Evolutionary conservation across 2,797 vertebrate genomes (phyloP), one percentile per base, ranked within the genome.

Genomic region (Acestrorhynchus altus): DNA sequence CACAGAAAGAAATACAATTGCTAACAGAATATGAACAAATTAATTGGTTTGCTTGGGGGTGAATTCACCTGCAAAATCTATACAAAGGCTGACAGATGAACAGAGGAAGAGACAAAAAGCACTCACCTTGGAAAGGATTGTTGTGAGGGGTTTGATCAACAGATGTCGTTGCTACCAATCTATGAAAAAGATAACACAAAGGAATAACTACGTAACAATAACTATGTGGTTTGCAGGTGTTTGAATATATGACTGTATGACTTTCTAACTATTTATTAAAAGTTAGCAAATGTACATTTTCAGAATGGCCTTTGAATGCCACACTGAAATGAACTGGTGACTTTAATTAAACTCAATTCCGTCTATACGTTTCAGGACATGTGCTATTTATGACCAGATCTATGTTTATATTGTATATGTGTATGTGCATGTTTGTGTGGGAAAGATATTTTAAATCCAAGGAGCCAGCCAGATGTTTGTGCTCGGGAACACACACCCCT

Each of bases 11-110:
- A 64, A 64, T 40, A 22, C 60, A 42, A 22, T 42, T n/a, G 11
- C 39, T 64, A 4, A 4, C 35, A 22, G 35, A 42, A 64, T 20
- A 40, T 20, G 60, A 64, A 64, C 31, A 42, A 42, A 64, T 42
- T 18, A 64, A 64, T 10, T 64, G 60, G 13, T n/a, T 8, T 40
- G 35, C 59, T n/a, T 40, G 31, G 31, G 31, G 20, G 60, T 64
- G 18, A 40, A 13, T 64, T 11, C 60, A 42, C 20, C 31, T n/a
- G 31, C 57, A 22, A 83, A 74, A 88, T 90, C 10, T 12, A 26
- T 12, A 12, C 1, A 56, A 12, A 56, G 52, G 16, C 11, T 42
- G 31, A 44, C 80, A 79, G 26, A 76, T 9, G 42, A 51, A 42
- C 80, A 81, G 16, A 22, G 22, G 35, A 40, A 28, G 44, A 76